phyloP scores from a whole-genome alignment of 2,888 invertebrate species.

The Lithophane semibrunnea region DNA sequence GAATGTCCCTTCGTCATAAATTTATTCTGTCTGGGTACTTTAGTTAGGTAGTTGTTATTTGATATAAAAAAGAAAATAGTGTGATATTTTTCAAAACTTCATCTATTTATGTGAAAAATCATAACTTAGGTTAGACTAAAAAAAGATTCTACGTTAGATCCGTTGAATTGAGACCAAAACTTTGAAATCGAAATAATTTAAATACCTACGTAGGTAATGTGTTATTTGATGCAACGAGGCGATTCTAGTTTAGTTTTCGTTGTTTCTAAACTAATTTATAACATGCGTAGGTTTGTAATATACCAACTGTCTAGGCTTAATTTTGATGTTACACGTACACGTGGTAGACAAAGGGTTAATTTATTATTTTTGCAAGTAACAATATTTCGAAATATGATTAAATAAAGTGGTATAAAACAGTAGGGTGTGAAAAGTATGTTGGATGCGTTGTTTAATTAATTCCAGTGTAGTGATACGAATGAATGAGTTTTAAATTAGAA shows the following conservation, averaged over 20 bases:
- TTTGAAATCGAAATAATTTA: neutral
- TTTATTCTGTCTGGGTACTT: slow-evolving; percentile 68
- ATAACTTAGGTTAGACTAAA: too few relatives aligned
- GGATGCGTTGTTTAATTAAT: neutral
- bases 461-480: neutral
- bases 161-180: neutral
- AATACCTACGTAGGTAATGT: too few relatives aligned
- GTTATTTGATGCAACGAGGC: too few relatives aligned
- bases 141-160: neutral
- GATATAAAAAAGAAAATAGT: neutral
- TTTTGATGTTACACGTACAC: neutral
- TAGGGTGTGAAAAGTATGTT: neutral
- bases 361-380: neutral
- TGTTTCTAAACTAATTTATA: neutral
- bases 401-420: neutral
- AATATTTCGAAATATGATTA: neutral
- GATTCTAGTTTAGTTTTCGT: too few relatives aligned
- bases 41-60: slow-evolving; percentile 54
- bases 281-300: neutral
- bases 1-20: slow-evolving; percentile 83
- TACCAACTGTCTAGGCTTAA: slow-evolving; percentile 1
- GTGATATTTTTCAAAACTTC: too few relatives aligned
- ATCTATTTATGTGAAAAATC: too few relatives aligned
- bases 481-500: neutral
- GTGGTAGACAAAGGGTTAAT: neutral